Evolutionary conservation across 2,113 vertebrate species (phyloP), one percentile per base, ranked within the genome.

Genomic region (Sinocyclocheilus anshuiensis): DNA sequence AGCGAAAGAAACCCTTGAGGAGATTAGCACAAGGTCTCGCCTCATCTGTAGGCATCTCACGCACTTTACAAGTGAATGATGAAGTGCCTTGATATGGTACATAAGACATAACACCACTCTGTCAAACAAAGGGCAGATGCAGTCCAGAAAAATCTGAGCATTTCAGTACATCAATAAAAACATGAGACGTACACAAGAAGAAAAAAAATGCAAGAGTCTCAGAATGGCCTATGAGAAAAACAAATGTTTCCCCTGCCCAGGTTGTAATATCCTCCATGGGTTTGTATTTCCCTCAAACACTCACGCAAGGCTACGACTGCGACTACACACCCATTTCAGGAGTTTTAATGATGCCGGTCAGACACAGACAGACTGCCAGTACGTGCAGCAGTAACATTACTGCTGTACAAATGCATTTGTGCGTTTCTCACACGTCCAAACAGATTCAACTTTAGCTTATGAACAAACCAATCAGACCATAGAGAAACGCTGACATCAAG

Each of bases 351-450:
- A 81, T 20, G 61, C 79, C 9, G 45, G 59, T 81, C 79, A 81
- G 79, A 81, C 78, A 45, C 79, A 81, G 79, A 81, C 61, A 81
- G 61, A 81, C 74, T 29, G 74, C 9, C 33, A 24, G 36, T 67
- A 67, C 59, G 61, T 81, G 57, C 78, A 24, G 78, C 57, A 18
- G 57, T 42, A 63, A 81, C 79, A 48, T 20, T 67, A 29, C 78
- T 11, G 12, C 13, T 36, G 12, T 63, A 45, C 36, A 45, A 48
- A 81, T 29, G 45, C 24, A 33, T 42, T 3, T 57, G 29, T 39
- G 26, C 11, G 8, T 79, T 33, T 77, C 15, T 77, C 9, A 50
- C 48, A 50, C 10, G 12, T 29, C 15, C n/a, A 29, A 29, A 11
- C 26, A 33, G 45, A 77, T 33, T 10, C 76, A 77, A 77, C 24